Evolutionary conservation across 2,797 vertebrate genomes (phyloP), one percentile per base, ranked within the genome.

Genomic region (Clarias platycephalus): DNA sequence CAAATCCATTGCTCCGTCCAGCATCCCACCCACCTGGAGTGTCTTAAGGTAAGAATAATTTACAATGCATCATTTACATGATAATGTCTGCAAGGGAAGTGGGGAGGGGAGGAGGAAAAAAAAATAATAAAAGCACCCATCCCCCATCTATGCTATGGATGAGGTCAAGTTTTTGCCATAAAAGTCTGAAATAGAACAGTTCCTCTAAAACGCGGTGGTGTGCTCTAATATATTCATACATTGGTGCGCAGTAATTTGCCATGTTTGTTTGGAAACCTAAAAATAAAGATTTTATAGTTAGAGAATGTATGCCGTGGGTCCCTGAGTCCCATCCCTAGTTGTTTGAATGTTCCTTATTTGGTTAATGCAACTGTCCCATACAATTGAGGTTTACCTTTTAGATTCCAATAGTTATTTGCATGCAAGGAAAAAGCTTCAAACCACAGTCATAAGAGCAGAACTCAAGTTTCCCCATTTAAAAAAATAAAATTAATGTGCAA

Each of bases 1-100:
- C 91, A 83, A 95, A 96, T 88, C 91, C 91, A 87, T 94, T 95
- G 90, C 93, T 91, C 88, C 95, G 94, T 1, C 88, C 89, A 26
- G 84, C 90, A 5, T 94, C 95, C 95, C 95, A 95, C 8, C 95
- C 91, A 12, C 81, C 91, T 63, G 90, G 80, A 53, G 84, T 92
- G 66, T 94, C 94, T 96, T 86, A 18, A 49, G 0, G 28, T 10
- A 74, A 53, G n/a, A 58, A 57, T 12, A 76, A 76, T 76, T 76
- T 18, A 57, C 26, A 31, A 75, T 18, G 15, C 26, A 31, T 57
- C 16, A 75, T 5, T 55, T 81, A 86, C 34, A 76, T 7, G 82
- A 49, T 37, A 18, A 64, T 44, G 44, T 44, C 40, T 44, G 1
- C 1, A 44, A 9, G 44, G 1, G n/a, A 81, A 71, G 37, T 1